Conservation (phyloP, 2,888 invertebrate species). For the Stictocephala bisonia region DNA sequence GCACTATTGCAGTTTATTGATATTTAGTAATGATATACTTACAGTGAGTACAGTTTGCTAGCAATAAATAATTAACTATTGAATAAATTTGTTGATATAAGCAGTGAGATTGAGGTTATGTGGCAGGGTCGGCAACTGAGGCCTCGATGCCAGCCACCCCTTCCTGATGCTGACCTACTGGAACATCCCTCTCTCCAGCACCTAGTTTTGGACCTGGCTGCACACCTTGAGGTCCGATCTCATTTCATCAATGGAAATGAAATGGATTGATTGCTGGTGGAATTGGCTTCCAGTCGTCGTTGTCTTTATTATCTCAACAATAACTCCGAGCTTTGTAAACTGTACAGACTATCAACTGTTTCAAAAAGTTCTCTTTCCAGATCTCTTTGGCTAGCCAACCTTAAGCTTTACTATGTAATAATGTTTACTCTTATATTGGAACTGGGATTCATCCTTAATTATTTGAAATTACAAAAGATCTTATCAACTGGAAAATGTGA, state of each 20-base stretch:
- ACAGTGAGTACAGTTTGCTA: no score
- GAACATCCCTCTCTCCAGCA: slow-evolving; percentile 85
- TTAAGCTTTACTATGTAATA: slow-evolving; percentile 16
- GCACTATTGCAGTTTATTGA: no score
- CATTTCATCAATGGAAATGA: slow-evolving; percentile 74
- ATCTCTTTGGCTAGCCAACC: slow-evolving; percentile 5
- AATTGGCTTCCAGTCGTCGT: neutral
- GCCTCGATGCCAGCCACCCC: slow-evolving; percentile 85
- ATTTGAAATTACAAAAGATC: neutral
- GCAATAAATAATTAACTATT: no score
- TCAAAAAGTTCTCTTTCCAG: slow-evolving; percentile 5
- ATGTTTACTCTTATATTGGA: neutral
- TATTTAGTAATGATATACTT: no score
- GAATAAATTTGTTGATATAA: no score
- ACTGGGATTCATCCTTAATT: neutral
- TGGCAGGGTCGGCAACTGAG: slow-evolving; percentile 87
- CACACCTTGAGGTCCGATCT: slow-evolving; percentile 82
- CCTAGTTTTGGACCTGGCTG: slow-evolving; percentile 84
- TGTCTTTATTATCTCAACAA: no score
- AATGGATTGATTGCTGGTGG: slow-evolving; percentile 68
- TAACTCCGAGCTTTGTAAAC: neutral
- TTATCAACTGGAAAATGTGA: no score
- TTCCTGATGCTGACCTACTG: slow-evolving; percentile 88
- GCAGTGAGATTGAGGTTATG: no score
- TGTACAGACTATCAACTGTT: neutral